Base-by-base conservation (phyloP, 2,113 vertebrate species). In the Tupaia chinensis region DNA sequence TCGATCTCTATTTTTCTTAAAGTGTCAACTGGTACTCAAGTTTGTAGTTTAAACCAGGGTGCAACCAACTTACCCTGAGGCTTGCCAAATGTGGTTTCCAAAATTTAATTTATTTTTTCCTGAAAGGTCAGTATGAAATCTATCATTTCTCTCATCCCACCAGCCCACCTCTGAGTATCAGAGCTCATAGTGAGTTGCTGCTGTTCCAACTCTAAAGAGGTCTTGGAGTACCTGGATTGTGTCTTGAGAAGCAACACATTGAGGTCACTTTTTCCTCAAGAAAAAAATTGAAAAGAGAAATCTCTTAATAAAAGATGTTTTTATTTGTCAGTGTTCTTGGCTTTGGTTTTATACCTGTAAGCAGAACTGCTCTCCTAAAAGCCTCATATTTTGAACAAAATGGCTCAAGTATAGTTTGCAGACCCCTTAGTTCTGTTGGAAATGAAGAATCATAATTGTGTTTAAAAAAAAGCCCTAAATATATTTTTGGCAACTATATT, bases 371-470 rank as follows among this genome's bases (percentile, higher is more conserved):
- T 97, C 97, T 98, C 96, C 82, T 96, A 89, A 97, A 98, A 97
- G 97, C 74, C 68, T 95, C 56, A 84, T 20, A 0, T 97, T 97
- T 97, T 97, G 93, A 98, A 97, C 89, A 97, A 94, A 98, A 96
- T 93, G 76, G 54, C 93, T 97, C 97, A 91, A 97, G 96, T 98
- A 78, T 95, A 97, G 98, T 95, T 92, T 97, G 78, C 68, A 95
- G 29, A 96, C 97, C 95, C 85, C 90, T 97, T 86, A 44, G 27
- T 95, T 98, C 95, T 94, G 77, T 92, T 87, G 87, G 96, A 97
- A 97, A 98, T 97, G 95, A 97, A 97, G 68, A 87, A 94, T 97
- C 87, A 94, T 92, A 53, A 79, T 95, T 97, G 80, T 0, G 93
- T 94, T 85, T 98, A 97, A 96, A 82, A 63, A 44, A 44, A 44